Conservation (phyloP, 2,113 vertebrate species). For the Nannospalax galili region DNA sequence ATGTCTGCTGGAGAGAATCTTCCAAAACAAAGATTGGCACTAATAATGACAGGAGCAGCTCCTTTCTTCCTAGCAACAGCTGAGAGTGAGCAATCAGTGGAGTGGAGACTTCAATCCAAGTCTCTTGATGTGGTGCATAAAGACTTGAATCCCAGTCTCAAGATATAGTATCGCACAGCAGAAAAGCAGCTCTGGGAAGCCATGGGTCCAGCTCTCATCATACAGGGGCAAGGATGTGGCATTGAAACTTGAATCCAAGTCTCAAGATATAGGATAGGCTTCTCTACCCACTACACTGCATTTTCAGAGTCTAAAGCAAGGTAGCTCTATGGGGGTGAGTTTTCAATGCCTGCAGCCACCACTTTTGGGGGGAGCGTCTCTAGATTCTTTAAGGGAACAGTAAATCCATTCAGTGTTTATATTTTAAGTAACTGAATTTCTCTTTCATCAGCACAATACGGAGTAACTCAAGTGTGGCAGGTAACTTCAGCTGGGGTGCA, state of each 20-base stretch:
- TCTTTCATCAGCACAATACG: neutral
- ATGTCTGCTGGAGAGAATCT: neutral
- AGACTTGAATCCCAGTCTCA: neutral
- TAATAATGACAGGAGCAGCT: neutral
- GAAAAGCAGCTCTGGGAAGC: neutral
- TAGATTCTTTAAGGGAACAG: neutral
- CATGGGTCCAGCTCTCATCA: neutral
- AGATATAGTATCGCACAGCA: neutral
- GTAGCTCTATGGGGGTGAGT: neutral
- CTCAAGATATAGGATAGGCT: fast-evolving
- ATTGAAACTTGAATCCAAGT: neutral
- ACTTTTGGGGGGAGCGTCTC: neutral
- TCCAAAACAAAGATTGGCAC: neutral
- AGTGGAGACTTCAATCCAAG: neutral
- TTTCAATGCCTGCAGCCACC: fast-evolving
- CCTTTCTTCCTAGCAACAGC: neutral
- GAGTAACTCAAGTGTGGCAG: neutral
- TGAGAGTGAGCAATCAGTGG: neutral
- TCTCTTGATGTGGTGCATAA: neutral
- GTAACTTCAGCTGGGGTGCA: neutral
- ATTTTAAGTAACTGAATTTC: neutral
- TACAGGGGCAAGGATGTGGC: neutral
- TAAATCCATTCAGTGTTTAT: neutral
- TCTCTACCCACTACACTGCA: neutral
- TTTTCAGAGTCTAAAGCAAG: neutral